Conservation (phyloP, 2,888 invertebrate genomes). For the Xanthia icteritia region DNA sequence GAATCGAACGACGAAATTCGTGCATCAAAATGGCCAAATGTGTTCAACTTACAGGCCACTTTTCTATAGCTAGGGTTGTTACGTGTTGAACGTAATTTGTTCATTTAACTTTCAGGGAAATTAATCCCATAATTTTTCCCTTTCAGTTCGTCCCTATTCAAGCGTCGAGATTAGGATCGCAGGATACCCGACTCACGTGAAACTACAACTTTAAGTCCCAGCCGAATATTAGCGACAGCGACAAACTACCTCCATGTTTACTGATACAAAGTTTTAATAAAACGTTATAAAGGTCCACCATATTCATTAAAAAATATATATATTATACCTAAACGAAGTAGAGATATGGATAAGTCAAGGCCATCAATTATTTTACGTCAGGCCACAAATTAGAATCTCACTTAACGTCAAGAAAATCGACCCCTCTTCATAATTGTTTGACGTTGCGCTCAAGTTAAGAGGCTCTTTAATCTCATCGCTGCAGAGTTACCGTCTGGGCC, state of each 20-base stretch:
- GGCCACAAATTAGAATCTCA: slow-evolving; percentile 39
- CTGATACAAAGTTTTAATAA: slow-evolving; percentile 43
- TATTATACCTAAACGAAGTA: not conserved
- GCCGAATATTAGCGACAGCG: slow-evolving; percentile 45
- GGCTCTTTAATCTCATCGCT: slow-evolving; percentile 45
- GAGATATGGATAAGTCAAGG: not conserved
- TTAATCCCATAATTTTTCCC: slow-evolving; percentile 66
- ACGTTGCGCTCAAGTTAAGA: slow-evolving; percentile 50
- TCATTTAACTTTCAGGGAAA: slow-evolving; percentile 66
- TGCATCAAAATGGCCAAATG: slow-evolving; percentile 16
- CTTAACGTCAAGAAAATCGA: slow-evolving; percentile 46
- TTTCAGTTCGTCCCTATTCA: slow-evolving; percentile 65
- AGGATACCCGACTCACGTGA: slow-evolving; percentile 58
- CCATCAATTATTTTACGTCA: slow-evolving; percentile 8
- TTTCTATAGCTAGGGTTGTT: slow-evolving; percentile 39
- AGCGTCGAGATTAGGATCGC: slow-evolving; percentile 62
- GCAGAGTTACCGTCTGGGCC: slow-evolving; percentile 30
- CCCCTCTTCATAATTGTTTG: slow-evolving; percentile 50
- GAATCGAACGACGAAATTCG: not conserved
- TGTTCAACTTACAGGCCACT: slow-evolving; percentile 4
- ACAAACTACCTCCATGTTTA: slow-evolving; percentile 55
- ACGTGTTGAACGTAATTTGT: slow-evolving; percentile 66
- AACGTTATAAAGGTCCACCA: not conserved
- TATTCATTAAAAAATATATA: not conserved
- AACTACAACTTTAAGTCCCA: slow-evolving; percentile 61